Percentiles rank a stretch among this genome's conserved stretches.
Conservation (phyloP, 2,113 vertebrate species). For the Mesembrinibis cayennensis region DNA sequence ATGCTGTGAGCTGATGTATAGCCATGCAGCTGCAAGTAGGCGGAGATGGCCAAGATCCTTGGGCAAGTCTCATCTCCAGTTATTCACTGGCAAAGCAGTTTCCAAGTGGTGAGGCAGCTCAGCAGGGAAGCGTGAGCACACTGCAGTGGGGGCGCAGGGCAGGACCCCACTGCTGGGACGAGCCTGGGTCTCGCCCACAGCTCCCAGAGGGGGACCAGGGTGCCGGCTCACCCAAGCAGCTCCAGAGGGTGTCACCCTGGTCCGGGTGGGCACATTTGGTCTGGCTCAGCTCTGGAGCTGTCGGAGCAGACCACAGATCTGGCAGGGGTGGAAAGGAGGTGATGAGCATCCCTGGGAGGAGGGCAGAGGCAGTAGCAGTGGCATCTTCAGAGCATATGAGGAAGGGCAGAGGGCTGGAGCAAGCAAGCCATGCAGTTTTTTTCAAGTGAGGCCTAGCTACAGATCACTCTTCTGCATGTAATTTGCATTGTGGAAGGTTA, state of each 20-base stretch:
- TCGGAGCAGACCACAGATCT: not conserved
- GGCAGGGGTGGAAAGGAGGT: not conserved
- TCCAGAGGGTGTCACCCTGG: not conserved
- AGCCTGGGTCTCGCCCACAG: not conserved
- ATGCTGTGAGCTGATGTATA: slow-evolving; percentile 14
- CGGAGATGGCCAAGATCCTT: not conserved
- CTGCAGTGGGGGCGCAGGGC: not conserved
- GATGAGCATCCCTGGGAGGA: not conserved
- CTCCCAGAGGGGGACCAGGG: not conserved
- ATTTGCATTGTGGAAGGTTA: not conserved
- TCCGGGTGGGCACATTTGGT: not conserved
- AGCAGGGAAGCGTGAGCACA: not conserved
- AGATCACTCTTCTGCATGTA: not conserved
- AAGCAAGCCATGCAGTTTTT: not conserved
- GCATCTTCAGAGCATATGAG: not conserved
- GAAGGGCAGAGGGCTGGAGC: not conserved
- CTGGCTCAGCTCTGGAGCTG: not conserved
- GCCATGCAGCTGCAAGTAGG: slow-evolving; percentile 36
- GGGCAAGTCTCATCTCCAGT: not conserved
- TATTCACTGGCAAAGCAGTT: not conserved
- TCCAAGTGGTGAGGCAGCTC: not conserved
- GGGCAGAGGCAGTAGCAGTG: not conserved
- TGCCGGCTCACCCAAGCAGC: not conserved
- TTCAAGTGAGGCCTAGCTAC: not conserved
- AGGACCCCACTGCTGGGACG: not conserved